These are phyloP conservation scores for Smittia sp. DNA, from an alignment of 2,888 invertebrate genomes.

Conservation along the genomic window DNA sequence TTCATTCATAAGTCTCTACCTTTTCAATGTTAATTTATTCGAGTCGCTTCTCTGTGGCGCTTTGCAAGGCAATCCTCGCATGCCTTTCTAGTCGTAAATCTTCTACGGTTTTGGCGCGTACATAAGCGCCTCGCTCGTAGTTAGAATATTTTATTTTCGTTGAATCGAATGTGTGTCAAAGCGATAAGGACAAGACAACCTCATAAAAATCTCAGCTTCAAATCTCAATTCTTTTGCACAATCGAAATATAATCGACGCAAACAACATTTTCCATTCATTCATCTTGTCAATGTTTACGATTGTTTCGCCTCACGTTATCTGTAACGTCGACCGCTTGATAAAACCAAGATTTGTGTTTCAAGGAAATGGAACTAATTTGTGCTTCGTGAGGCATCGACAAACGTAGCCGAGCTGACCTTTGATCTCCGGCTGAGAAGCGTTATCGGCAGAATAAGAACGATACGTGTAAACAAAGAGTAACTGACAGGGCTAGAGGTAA, in stretches of 20 bases:
- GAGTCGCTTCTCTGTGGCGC: not conserved
- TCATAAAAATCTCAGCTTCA: not conserved
- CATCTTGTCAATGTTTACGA: slow-evolving; percentile 7
- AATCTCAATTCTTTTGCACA: slow-evolving; percentile 8
- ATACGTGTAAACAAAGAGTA: slow-evolving; percentile 36
- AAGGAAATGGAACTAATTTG: slow-evolving; percentile 22
- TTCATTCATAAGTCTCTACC: slow-evolving; percentile 21
- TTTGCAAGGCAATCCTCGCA: not conserved
- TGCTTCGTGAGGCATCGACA: slow-evolving; percentile 6
- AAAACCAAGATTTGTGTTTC: slow-evolving; percentile 9
- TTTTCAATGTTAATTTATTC: slow-evolving; percentile 30
- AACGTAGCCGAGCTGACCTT: slow-evolving; percentile 33
- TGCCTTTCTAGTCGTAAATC: not conserved
- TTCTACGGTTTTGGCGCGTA: slow-evolving; percentile 5
- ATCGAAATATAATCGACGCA: not conserved
- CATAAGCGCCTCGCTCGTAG: not conserved
- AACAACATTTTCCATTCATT: not conserved
- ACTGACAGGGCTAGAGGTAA: slow-evolving; percentile 26
- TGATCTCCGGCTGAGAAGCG: slow-evolving; percentile 16
- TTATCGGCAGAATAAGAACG: slow-evolving; percentile 27
- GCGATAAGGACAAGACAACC: slow-evolving; percentile 33
- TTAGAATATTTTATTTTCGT: slow-evolving; percentile 19
- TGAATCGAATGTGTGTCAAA: slow-evolving; percentile 35
- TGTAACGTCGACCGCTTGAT: not conserved
- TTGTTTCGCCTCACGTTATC: not conserved